A percentile compares a stretch with the other conserved stretches of the same genome.
These are phyloP conservation scores for Trachymyrmex septentrionalis DNA, from an alignment of 1,140 invertebrate species.

Conservation along the genomic window DNA sequence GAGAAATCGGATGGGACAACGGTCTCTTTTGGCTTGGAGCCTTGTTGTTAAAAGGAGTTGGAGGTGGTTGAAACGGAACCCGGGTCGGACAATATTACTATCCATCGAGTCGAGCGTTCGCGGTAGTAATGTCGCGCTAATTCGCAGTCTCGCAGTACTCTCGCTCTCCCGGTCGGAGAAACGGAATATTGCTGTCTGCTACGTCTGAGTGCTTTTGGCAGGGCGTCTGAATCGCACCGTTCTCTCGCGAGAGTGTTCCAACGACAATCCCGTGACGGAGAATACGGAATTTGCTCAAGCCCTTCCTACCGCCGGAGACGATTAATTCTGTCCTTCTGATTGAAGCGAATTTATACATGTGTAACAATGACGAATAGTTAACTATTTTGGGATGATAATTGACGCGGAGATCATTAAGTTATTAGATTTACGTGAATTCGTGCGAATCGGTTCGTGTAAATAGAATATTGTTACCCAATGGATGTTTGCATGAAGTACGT, in stretches of 20 bases:
- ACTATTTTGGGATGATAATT: slow-evolving; percentile 18
- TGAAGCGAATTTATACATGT: neutral
- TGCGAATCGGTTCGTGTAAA: slow-evolving; percentile 26
- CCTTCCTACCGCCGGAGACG: neutral
- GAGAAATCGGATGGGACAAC: slow-evolving; percentile 56
- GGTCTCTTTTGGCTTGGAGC: slow-evolving; percentile 69
- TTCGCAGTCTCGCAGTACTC: slow-evolving; percentile 63
- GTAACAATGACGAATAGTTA: neutral
- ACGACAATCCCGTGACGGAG: slow-evolving; percentile 2
- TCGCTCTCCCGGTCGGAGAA: slow-evolving; percentile 49
- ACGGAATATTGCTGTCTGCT: slow-evolving; percentile 69
- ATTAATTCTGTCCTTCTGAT: slow-evolving; percentile 40
- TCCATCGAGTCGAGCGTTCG: slow-evolving; percentile 66
- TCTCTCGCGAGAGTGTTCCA: slow-evolving; percentile 31
- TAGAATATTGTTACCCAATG: slow-evolving; percentile 37
- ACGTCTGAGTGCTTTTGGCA: slow-evolving; percentile 29
- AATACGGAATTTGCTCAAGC: slow-evolving; percentile 3
- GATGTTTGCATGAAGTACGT: neutral
- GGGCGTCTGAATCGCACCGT: slow-evolving; percentile 59
- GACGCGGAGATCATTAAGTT: slow-evolving; percentile 30
- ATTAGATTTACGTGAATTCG: slow-evolving; percentile 42
- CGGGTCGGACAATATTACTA: slow-evolving; percentile 74
- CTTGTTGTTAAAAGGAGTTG: slow-evolving; percentile 69
- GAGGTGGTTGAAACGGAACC: slow-evolving; percentile 69
- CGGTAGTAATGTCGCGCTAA: slow-evolving; percentile 68